phyloP scores from a whole-genome alignment of 1,140 invertebrate genomes.

The Papilio glaucus region DNA sequence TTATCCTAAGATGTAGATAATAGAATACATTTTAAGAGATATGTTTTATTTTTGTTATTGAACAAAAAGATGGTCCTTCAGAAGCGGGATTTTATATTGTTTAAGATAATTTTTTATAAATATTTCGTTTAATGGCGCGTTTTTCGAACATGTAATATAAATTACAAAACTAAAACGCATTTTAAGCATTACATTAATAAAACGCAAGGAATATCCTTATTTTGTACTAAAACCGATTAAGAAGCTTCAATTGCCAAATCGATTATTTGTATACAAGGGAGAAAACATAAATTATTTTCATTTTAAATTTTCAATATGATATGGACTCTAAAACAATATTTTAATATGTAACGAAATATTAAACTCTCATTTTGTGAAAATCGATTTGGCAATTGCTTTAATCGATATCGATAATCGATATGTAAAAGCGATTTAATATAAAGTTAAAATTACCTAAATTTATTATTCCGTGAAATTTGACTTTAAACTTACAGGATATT shows the following conservation, averaged over 20 bases:
- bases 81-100: neutral
- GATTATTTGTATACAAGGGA: too few species aligned
- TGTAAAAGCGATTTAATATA: constrained; percentile 20
- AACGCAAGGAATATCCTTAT: neutral
- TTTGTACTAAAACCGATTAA: neutral
- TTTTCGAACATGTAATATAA: neutral
- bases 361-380: neutral
- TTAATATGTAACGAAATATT: too few species aligned
- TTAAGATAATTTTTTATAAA: neutral
- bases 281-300: neutral
- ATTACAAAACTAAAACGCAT: too few species aligned
- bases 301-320: neutral
- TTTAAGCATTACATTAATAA: neutral
- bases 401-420: constrained; percentile 6
- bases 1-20: too few species aligned
- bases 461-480: neutral
- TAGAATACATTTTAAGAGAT: too few species aligned
- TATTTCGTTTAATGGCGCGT: neutral
- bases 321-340: too few species aligned
- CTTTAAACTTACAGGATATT: constrained; percentile 2
- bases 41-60: too few species aligned
- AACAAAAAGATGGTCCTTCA: too few species aligned
- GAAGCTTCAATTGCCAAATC: neutral
- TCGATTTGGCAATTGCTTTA: constrained; percentile 8
- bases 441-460: constrained; percentile 5